Evolutionary conservation across 2,113 vertebrate genomes (phyloP).

Genomic region (Mesoclemmys tuberculata): DNA sequence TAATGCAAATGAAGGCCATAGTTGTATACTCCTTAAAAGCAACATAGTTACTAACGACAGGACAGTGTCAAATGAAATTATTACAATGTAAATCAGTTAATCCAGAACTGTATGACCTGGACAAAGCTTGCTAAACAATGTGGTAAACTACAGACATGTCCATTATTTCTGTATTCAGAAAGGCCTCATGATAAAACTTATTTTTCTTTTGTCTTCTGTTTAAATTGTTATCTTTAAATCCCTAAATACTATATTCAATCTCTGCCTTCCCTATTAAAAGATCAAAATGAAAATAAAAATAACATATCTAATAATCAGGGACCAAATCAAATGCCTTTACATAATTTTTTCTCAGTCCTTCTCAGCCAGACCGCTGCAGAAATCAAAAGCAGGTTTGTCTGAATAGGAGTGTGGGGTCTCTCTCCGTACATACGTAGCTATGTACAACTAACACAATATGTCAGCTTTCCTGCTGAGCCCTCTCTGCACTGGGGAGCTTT

Average conservation of each 20-base stretch:
- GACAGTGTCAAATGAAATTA: slow-evolving; percentile 54
- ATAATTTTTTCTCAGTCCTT: not conserved
- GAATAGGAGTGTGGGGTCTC: not conserved
- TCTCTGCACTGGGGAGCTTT: not conserved
- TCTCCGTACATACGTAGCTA: not conserved
- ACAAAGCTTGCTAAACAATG: slow-evolving; percentile 22
- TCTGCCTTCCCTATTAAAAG: slow-evolving; percentile 24
- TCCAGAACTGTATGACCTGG: slow-evolving; percentile 7
- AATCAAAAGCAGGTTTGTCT: not conserved
- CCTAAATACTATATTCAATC: slow-evolving; percentile 12
- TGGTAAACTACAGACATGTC: slow-evolving; percentile 2
- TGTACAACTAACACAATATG: not conserved
- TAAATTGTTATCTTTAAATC: slow-evolving; percentile 14
- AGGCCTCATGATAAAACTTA: not conserved
- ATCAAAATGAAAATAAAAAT: not conserved
- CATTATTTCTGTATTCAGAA: slow-evolving; percentile 26
- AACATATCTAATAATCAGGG: not conserved
- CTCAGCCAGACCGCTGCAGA: not conserved
- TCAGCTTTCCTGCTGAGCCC: not conserved
- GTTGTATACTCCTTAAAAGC: slow-evolving; percentile 54
- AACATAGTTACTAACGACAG: slow-evolving; percentile 28
- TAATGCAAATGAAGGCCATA: slow-evolving; percentile 63
- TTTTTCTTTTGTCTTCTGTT: not conserved
- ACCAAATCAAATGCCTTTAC: not conserved
- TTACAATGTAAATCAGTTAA: slow-evolving; percentile 7